phyloP scores from a whole-genome alignment of 2,113 vertebrate genomes.

The Phylloscopus trochiloides region DNA sequence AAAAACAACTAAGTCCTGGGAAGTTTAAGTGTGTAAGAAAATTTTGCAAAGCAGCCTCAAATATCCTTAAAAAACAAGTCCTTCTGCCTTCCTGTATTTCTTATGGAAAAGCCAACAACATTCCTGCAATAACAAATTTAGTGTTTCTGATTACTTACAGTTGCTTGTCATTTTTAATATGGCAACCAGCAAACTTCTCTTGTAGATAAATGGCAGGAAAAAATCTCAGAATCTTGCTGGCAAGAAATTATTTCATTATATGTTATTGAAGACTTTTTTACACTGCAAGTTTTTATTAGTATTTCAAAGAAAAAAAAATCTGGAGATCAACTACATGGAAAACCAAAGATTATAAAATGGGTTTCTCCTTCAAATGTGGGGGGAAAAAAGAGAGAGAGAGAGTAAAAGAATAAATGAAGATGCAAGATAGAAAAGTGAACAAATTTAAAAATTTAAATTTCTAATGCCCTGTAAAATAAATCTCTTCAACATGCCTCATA shows the following conservation, averaged over 20 bases:
- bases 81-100: background rate
- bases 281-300: background rate
- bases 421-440: background rate
- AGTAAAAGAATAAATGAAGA: background rate
- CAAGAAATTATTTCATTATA: slow-evolving; percentile 26
- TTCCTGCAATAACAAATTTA: background rate
- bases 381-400: background rate
- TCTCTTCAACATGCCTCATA: background rate
- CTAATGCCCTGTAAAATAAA: background rate
- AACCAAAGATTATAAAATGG: background rate
- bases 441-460: background rate
- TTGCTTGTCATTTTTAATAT: background rate
- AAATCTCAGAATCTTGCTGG: background rate
- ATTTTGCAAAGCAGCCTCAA: background rate
- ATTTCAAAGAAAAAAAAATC: slow-evolving; percentile 21
- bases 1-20: background rate
- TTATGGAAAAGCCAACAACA: background rate
- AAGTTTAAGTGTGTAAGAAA: background rate
- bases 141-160: slow-evolving; percentile 15
- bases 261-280: background rate
- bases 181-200: background rate
- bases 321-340: background rate
- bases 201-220: background rate
- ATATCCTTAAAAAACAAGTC: background rate
- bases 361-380: background rate